Percentiles rank a stretch among this genome's conserved stretches.
phyloP scores from a whole-genome alignment of 2,888 invertebrate species.

The Agriopis leucophaearia region DNA sequence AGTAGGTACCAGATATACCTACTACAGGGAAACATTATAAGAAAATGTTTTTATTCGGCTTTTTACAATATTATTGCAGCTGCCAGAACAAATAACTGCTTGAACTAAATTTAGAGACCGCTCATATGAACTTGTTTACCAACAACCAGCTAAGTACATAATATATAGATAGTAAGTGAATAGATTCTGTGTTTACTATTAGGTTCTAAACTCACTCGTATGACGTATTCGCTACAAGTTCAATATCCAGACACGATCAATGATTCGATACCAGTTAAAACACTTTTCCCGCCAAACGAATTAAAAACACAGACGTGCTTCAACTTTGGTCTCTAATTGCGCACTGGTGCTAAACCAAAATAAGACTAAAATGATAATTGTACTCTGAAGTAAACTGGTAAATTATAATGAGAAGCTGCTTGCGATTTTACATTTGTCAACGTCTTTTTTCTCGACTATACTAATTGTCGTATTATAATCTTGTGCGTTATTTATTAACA shows the following conservation, averaged over 20 bases:
- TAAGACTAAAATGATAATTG: not conserved
- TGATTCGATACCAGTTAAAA: not conserved
- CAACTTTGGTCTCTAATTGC: constrained; percentile 19
- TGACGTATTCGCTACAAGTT: not conserved
- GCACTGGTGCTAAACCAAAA: constrained; percentile 26
- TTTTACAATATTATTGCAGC: too few species aligned
- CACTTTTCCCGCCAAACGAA: constrained; percentile 37
- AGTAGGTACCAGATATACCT: too few species aligned
- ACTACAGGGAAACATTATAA: too few species aligned
- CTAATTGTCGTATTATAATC: not conserved
- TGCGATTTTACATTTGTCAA: not conserved
- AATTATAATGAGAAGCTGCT: not conserved
- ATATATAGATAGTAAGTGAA: too few species aligned
- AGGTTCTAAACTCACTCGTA: not conserved
- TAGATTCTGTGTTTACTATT: not conserved
- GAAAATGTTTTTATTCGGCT: too few species aligned
- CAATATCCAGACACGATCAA: constrained; percentile 18
- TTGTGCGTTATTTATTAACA: not conserved
- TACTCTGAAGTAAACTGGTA: not conserved
- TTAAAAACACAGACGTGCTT: constrained; percentile 32
- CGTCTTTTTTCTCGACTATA: not conserved
- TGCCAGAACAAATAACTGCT: too few species aligned
- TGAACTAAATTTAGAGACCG: too few species aligned
- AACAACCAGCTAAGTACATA: too few species aligned
- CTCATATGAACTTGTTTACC: too few species aligned